Evolutionary conservation across 92 coral and sea anemone genomes (phyloP).

Genomic region (Plumapathes pennacea): DNA sequence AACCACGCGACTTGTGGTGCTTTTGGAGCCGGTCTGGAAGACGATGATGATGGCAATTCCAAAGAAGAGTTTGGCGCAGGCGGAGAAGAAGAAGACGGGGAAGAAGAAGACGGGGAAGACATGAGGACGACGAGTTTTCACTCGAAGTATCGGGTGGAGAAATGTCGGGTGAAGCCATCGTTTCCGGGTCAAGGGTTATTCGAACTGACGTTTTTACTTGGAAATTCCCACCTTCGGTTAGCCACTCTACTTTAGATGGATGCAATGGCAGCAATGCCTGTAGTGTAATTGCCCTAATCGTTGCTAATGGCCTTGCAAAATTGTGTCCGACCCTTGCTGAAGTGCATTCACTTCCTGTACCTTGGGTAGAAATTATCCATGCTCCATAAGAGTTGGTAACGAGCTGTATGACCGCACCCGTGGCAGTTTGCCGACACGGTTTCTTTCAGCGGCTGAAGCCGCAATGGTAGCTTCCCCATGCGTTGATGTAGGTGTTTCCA

Average conservation of each 20-base stretch:
- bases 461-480: constrained; percentile 23
- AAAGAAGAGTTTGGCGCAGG: no score
- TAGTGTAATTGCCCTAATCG: constrained; percentile 27
- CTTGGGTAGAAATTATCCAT: constrained; percentile 13
- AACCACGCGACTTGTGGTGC: background rate
- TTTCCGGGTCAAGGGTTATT: background rate
- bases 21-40: background rate
- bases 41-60: constrained; percentile 16
- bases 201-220: constrained; percentile 11
- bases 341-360: background rate
- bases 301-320: constrained; percentile 6
- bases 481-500: constrained; percentile 9
- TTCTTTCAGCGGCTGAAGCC: constrained; percentile 31
- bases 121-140: no score
- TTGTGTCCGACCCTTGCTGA: background rate
- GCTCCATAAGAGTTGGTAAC: constrained; percentile 23
- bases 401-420: constrained; percentile 25
- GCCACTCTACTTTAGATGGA: constrained; percentile 37
- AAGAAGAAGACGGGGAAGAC: no score
- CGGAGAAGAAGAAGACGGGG: no score
- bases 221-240: constrained; percentile 24
- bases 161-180: background rate
- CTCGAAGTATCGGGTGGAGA: background rate
- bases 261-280: constrained; percentile 52
- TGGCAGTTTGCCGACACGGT: constrained; percentile 25